Percentiles rank a stretch among this genome's conserved stretches.
These are phyloP conservation scores for Sebastes nivosus DNA, from an alignment of 2,797 vertebrate genomes.

Conservation along the genomic window DNA sequence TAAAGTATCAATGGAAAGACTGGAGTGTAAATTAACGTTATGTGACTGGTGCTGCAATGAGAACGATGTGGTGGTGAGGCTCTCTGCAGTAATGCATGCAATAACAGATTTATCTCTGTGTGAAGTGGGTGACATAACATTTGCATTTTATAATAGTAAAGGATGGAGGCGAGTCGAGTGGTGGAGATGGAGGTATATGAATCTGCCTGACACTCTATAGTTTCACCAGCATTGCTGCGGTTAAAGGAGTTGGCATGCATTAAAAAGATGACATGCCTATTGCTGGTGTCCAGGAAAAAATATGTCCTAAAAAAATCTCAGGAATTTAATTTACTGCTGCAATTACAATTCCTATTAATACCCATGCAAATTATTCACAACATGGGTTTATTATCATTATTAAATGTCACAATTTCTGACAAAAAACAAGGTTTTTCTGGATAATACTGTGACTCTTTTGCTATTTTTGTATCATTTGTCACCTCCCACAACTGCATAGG, in stretches of 20 bases:
- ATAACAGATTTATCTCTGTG: constrained; percentile 57
- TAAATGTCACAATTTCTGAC: neutral
- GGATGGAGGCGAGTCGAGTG: neutral
- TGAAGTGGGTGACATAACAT: constrained; percentile 66
- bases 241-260: constrained; percentile 19
- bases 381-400: neutral
- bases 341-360: neutral
- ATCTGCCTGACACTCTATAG: constrained; percentile 42
- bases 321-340: neutral
- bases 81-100: constrained; percentile 34
- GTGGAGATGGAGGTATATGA: constrained; percentile 33
- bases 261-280: constrained; percentile 26
- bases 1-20: constrained; percentile 4
- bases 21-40: constrained; percentile 27
- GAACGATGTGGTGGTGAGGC: neutral
- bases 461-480: constrained; percentile 23
- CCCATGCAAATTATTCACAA: neutral
- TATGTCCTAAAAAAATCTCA: neutral
- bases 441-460: neutral
- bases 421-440: neutral
- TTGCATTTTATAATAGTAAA: constrained; percentile 71
- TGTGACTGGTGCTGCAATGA: constrained; percentile 19
- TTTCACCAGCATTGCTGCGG: constrained; percentile 23
- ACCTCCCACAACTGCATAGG: neutral
- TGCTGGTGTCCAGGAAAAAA: neutral